Conservation (phyloP, 2,113 vertebrate genomes). For the Ictalurus punctatus region DNA sequence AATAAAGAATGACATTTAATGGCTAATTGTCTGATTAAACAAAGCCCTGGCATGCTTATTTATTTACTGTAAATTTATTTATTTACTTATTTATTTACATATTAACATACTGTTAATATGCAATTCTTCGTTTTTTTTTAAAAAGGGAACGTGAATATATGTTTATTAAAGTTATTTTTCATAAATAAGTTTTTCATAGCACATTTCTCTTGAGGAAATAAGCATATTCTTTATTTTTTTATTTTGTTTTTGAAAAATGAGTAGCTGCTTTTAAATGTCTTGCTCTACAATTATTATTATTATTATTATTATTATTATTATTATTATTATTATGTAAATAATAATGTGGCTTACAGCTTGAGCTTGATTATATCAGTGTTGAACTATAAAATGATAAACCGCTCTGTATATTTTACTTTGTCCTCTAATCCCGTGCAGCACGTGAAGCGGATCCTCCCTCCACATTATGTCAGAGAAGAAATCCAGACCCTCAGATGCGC, state of each 20-base stretch:
- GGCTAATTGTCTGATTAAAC: not conserved
- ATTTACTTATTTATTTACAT: too few species aligned
- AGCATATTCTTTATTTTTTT: not conserved
- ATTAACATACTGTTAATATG: not conserved
- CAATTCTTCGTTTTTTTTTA: not conserved
- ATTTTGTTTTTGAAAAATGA: not conserved
- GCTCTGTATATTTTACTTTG: not conserved
- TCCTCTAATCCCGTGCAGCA: conserved; percentile 48
- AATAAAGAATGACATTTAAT: not conserved
- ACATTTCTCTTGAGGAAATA: not conserved
- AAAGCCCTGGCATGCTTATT: too few species aligned
- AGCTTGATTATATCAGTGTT: not conserved
- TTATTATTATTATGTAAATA: not conserved
- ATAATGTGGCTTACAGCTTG: not conserved
- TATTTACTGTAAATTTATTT: not conserved
- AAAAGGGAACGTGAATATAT: not conserved
- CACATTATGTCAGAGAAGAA: conserved; percentile 76
- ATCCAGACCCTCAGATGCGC: conserved; percentile 76
- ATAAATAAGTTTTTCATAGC: not conserved
- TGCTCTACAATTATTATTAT: not conserved
- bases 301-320: not conserved
- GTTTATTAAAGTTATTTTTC: not conserved
- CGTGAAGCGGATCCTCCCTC: conserved; percentile 17
- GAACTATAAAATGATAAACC: not conserved
- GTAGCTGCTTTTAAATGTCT: not conserved